These are phyloP conservation scores for Lithophane semibrunnea DNA, from an alignment of 2,888 invertebrate species.

Conservation along the genomic window DNA sequence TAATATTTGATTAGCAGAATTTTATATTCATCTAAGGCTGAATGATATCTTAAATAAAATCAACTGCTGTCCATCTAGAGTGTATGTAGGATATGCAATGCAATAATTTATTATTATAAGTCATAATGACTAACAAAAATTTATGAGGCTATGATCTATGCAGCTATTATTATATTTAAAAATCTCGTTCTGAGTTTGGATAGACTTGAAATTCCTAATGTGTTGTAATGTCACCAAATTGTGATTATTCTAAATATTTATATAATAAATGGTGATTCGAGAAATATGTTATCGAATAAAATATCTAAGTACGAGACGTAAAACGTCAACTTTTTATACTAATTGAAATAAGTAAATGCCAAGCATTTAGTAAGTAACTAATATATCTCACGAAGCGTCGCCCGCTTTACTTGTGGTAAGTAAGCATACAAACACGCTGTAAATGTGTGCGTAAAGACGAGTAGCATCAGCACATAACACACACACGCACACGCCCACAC, in stretches of 20 bases:
- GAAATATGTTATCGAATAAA: background rate
- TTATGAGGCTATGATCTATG: background rate
- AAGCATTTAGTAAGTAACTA: slow-evolving; percentile 11
- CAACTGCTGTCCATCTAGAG: background rate
- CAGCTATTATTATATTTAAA: background rate
- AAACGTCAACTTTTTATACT: slow-evolving; percentile 6
- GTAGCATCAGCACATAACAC: too few relatives aligned
- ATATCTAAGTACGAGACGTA: background rate
- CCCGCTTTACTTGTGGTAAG: too few relatives aligned
- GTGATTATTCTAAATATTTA: slow-evolving; percentile 2
- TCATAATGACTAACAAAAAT: background rate
- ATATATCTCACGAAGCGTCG: too few relatives aligned
- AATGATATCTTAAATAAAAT: background rate
- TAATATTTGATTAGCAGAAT: slow-evolving; percentile 17
- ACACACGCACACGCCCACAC: too few relatives aligned
- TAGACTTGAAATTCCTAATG: background rate
- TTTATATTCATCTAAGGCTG: background rate
- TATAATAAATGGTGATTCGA: background rate
- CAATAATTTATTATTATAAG: background rate
- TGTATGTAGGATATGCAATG: background rate
- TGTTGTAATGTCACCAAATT: background rate
- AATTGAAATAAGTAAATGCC: slow-evolving; percentile 8
- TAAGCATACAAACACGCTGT: too few relatives aligned
- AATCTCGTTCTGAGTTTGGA: background rate
- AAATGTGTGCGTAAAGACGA: too few relatives aligned